These are phyloP conservation scores for Egretta garzetta DNA, from an alignment of 2,113 vertebrate species.

Conservation along the genomic window DNA sequence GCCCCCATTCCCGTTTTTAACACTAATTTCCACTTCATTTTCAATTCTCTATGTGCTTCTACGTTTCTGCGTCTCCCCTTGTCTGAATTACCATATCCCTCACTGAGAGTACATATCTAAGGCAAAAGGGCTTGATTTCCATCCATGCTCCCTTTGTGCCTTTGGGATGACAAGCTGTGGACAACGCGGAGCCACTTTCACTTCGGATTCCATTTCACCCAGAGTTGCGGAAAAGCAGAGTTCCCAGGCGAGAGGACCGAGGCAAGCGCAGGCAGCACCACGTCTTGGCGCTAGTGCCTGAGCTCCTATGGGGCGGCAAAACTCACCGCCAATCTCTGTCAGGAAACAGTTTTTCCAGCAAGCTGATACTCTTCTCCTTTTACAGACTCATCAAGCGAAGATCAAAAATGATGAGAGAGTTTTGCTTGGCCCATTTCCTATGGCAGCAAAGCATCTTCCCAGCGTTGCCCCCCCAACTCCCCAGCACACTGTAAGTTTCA, in stretches of 20 bases:
- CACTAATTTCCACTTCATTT: neutral
- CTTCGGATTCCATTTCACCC: neutral
- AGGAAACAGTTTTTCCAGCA: conserved; percentile 2
- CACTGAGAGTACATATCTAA: neutral
- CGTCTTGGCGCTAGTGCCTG: rapidly evolving
- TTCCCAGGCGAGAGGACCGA: neutral
- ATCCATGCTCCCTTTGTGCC: neutral
- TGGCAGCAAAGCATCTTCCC: conserved; percentile 39
- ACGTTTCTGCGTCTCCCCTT: neutral
- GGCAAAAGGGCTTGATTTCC: neutral
- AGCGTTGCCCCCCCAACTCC: neutral
- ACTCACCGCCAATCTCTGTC: neutral
- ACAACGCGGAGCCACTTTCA: neutral
- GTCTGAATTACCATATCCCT: neutral
- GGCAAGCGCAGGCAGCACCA: neutral
- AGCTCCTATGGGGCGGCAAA: neutral
- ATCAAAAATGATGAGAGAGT: conserved; percentile 6
- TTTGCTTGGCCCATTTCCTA: conserved; percentile 50
- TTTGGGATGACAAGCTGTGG: neutral
- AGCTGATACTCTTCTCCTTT: conserved; percentile 8
- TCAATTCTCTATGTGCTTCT: neutral
- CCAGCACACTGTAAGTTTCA: conserved; percentile 56
- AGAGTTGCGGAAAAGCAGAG: neutral
- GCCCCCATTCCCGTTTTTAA: neutral
- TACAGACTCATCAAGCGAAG: neutral